Percentiles rank a stretch among this genome's conserved stretches.
phyloP scores from a whole-genome alignment of 1,140 invertebrate genomes.

The Pseudomyrmex dendroicus region DNA sequence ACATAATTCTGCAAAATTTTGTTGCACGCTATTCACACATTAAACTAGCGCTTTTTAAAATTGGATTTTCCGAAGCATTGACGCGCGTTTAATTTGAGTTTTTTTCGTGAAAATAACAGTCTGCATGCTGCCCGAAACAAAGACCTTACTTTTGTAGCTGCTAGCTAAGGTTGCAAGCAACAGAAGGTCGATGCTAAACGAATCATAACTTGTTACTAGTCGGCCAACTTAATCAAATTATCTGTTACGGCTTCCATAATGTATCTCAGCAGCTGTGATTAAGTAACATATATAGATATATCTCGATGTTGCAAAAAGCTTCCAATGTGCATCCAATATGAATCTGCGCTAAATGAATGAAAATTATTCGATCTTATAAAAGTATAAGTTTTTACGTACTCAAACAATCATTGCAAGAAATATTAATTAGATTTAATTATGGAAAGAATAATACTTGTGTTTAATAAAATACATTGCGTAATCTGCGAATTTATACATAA shows the following conservation, averaged over 20 bases:
- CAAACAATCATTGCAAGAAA: neutral
- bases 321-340: constrained; percentile 11
- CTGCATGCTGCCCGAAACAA: constrained; percentile 23
- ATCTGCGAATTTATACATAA: too few species aligned
- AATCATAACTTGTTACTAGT: constrained; percentile 70
- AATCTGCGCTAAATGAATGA: constrained; percentile 4
- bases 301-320: constrained; percentile 39
- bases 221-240: constrained; percentile 49
- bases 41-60: neutral
- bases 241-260: constrained; percentile 50
- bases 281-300: constrained; percentile 26
- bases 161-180: constrained; percentile 5
- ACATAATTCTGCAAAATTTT: neutral
- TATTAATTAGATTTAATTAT: too few species aligned
- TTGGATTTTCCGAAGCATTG: neutral
- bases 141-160: constrained; percentile 30
- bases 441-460: too few species aligned
- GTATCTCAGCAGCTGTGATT: constrained; percentile 48
- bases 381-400: neutral
- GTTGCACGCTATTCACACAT: constrained; percentile 9
- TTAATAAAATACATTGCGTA: too few species aligned
- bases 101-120: constrained; percentile 23
- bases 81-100: neutral
- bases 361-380: neutral
- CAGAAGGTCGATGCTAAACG: constrained; percentile 64